Conservation (phyloP, 1,140 invertebrate genomes). For the Elysia chlorotica region DNA sequence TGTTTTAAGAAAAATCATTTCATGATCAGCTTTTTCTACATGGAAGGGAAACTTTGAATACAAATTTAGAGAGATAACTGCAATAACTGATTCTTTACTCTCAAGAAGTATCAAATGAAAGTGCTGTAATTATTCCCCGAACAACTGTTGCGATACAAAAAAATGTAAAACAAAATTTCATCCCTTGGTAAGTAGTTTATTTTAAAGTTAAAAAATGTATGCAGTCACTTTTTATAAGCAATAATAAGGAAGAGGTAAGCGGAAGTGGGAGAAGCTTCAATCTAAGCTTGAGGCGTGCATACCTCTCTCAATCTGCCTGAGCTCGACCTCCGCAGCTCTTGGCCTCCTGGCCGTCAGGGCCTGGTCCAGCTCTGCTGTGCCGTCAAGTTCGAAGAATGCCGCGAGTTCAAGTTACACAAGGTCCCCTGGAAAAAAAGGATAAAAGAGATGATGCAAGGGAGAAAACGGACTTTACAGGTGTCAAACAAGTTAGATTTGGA, state of each 20-base stretch:
- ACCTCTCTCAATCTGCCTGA: slow-evolving; percentile 51
- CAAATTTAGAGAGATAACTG: background rate
- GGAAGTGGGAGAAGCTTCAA: background rate
- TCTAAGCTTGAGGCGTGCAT: background rate
- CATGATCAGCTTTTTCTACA: too few relatives aligned
- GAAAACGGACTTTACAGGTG: too few relatives aligned
- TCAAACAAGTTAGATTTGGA: too few relatives aligned
- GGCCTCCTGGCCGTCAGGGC: slow-evolving; percentile 47
- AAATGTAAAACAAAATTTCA: background rate
- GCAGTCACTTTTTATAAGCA: background rate
- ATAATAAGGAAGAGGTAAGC: background rate
- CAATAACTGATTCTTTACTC: background rate
- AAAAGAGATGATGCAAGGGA: too few relatives aligned
- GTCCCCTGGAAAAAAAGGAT: too few relatives aligned
- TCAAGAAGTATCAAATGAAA: background rate
- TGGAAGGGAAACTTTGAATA: too few relatives aligned
- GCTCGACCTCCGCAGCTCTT: slow-evolving; percentile 43
- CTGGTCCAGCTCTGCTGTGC: slow-evolving; percentile 45
- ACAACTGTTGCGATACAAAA: background rate
- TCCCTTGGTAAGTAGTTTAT: background rate
- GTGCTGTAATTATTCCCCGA: background rate
- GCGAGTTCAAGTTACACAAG: too few relatives aligned
- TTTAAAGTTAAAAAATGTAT: background rate
- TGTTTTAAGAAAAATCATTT: background rate
- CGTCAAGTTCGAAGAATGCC: too few relatives aligned